These are phyloP conservation scores for Mesocentrotus franciscanus DNA, from an alignment of 53 echinoderm and acorn worm species.

Conservation along the genomic window DNA sequence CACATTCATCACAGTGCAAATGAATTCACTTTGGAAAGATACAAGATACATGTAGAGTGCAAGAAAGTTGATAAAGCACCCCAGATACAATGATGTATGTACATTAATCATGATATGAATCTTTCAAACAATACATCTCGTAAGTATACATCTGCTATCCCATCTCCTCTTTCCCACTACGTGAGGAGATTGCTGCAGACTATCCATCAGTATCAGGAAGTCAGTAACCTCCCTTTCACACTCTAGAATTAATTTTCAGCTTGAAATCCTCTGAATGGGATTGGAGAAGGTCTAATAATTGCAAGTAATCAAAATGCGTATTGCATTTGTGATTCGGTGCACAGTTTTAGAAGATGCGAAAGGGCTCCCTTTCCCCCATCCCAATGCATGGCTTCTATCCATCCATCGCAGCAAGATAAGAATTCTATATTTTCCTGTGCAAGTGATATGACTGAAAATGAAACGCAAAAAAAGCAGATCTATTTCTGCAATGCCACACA, in stretches of 20 bases:
- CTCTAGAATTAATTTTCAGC: slow-evolving; percentile 7
- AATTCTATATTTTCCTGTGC: neutral
- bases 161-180: neutral
- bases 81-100: slow-evolving; percentile 15
- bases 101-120: slow-evolving; percentile 15
- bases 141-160: neutral
- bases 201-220: neutral
- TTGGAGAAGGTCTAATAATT: slow-evolving; percentile 4
- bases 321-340: neutral
- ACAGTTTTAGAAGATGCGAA: neutral
- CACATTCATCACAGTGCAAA: neutral
- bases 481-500: neutral
- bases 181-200: slow-evolving; percentile 5
- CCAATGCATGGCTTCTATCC: neutral
- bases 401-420: neutral
- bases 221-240: slow-evolving; percentile 30
- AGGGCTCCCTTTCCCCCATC: neutral
- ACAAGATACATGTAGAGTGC: neutral
- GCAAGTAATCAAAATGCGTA: slow-evolving; percentile 3
- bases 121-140: neutral
- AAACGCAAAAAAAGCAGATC: neutral
- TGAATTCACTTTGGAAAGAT: neutral
- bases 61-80: neutral
- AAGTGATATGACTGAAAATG: neutral
- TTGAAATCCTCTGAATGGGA: neutral